Base-by-base conservation (phyloP, 2,113 vertebrate species). In the Meles meles region DNA sequence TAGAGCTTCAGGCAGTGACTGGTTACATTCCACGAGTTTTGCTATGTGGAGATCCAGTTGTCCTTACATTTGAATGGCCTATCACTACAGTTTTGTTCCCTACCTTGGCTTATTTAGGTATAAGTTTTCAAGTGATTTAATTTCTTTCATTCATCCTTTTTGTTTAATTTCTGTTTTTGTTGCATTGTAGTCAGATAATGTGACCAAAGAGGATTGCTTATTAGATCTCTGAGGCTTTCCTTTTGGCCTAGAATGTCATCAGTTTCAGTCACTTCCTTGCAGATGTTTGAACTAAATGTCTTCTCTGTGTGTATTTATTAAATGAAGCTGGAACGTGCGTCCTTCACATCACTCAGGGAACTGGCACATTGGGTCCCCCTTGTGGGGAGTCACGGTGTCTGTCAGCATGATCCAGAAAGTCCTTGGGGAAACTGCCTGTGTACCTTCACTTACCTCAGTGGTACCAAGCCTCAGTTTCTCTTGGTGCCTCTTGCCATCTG, bases 91-190 rank as follows among this genome's bases (percentile, higher is more conserved):
- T 88, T 90, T 90, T 57, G 14, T 88, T 83, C 18, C 44, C 21
- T 76, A 67, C 57, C 85, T 74, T 72, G 87, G 93, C 39, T 52
- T 93, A 94, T 61, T 97, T 90, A 86, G 80, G 42, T 82, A 94
- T 79, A 83, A 17, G 77, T 96, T 92, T 95, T 67, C 61, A 89
- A 87, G 55, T 63, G 80, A 86, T 80, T 92, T 76, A 20, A 42
- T 59, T 93, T 85, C 39, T 69, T 8, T 61, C 14, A 7, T 87
- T 92, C 88, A 61, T 81, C 25, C 27, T 85, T 94, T 97, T 76
- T 83, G 72, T 93, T 82, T 69, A 44, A 61, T 83, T 92, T 92
- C 61, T 90, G 83, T 57, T 93, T 92, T 97, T 72, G 86, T 57
- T 86, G 91, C 9, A 0, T 1, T 42, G 59, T 79, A 47, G 83